These are phyloP conservation scores for Thalassaphorura encarpata DNA, from an alignment of 1,140 invertebrate genomes.

Conservation along the genomic window DNA sequence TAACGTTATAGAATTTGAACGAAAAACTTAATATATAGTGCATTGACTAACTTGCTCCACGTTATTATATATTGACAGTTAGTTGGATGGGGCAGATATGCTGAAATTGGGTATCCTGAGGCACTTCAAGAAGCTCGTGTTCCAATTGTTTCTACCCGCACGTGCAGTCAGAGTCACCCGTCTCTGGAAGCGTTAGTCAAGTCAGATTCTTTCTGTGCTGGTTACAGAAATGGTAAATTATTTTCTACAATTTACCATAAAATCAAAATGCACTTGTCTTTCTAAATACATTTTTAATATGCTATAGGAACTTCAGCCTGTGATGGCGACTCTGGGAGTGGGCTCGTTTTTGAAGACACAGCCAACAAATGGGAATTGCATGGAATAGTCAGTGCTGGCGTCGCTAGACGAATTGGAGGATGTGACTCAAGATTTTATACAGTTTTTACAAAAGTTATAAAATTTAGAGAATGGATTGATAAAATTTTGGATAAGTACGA, in stretches of 20 bases:
- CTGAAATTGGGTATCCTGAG: constrained; percentile 19
- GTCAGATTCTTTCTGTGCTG: constrained; percentile 20
- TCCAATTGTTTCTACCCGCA: constrained; percentile 4
- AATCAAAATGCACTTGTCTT: neutral
- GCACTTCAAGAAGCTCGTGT: constrained; percentile 14
- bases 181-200: constrained; percentile 12
- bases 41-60: neutral
- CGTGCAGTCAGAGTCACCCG: constrained; percentile 11
- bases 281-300: neutral
- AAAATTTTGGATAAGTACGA: constrained; percentile 4
- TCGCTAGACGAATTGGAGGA: constrained; percentile 9
- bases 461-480: constrained; percentile 18
- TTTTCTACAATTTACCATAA: neutral
- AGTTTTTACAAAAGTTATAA: constrained; percentile 20
- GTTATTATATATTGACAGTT: constrained; percentile 7
- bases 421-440: constrained; percentile 20
- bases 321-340: constrained; percentile 23
- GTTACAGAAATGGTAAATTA: constrained; percentile 14
- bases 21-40: neutral
- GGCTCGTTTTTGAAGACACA: constrained; percentile 14
- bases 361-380: constrained; percentile 5
- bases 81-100: constrained; percentile 21
- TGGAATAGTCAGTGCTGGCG: constrained; percentile 24
- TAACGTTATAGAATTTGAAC: too few relatives aligned
- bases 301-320: constrained; percentile 20